Base-by-base conservation (phyloP, 2,888 invertebrate species). In the Stenotaenia linearis region DNA sequence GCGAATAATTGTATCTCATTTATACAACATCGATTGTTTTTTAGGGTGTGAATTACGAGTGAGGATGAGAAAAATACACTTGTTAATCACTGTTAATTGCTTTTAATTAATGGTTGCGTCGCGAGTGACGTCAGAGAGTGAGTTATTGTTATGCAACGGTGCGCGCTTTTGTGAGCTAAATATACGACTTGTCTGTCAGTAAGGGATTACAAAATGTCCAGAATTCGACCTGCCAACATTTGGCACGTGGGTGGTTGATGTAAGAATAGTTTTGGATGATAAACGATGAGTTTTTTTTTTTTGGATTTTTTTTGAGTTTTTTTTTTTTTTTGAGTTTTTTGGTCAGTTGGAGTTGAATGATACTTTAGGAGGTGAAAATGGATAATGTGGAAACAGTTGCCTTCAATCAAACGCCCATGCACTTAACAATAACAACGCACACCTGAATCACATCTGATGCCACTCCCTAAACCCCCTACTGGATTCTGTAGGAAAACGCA, bases 391-490 rank as follows among this genome's bases (percentile, higher is more conserved):
- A 69, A 69, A 69, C 69, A 12, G 10, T 28, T 69, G 23, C 69
- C 69, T 69, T 69, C 69, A 69, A 69, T 69, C 69, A 69, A 69
- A 69, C 69, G 69, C 69, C 69, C 69, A 23, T 69, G 69, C 69
- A 69, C 69, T 69, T 28, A 69, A 69, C 69, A 69, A 69, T 69
- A 50, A 69, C 69, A 69, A 69, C 50, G 50, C 18, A 50, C 69
- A 69, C 69, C 69, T 69, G 69, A 69, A 69, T 69, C 69, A 69
- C 69, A 28, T 69, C 69, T 69, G 28, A 69, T 69, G 69, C 69
- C 69, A 69, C 28, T 69, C 25, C 25, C 69, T 15, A 4, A 23
- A 28, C 69, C 69, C 69, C 69, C 69, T 69, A 28, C 69, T 69
- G 69, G 12, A 69, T 69, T 69, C 69, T 69, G 12, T 69, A 25